These are phyloP conservation scores for Chelonoidis abingdonii DNA, from an alignment of 2,113 vertebrate species.

Conservation along the genomic window DNA sequence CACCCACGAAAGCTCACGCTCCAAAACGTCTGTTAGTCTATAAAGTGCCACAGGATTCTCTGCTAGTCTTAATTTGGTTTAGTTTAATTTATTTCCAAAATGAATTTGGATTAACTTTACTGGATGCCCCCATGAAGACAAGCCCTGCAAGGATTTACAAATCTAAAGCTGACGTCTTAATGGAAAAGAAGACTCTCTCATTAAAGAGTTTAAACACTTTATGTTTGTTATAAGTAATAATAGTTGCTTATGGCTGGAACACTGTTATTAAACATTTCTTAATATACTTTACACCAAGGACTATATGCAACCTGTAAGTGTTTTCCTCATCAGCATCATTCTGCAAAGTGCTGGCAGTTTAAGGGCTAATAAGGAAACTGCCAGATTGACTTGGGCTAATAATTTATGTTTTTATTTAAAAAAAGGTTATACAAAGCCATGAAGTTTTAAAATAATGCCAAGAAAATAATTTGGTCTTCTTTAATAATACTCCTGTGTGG, in stretches of 20 bases:
- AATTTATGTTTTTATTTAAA: slow-evolving; percentile 9
- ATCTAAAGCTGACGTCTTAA: slow-evolving; percentile 6
- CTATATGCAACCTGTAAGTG: background rate
- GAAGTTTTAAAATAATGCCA: background rate
- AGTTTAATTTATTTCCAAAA: background rate
- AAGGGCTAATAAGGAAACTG: slow-evolving; percentile 56
- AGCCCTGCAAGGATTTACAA: background rate
- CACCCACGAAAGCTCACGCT: no score
- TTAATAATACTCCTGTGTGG: background rate
- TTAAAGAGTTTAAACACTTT: slow-evolving; percentile 22
- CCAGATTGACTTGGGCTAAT: slow-evolving; percentile 31
- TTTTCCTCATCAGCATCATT: slow-evolving; percentile 22
- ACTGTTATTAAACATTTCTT: background rate
- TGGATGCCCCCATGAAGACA: background rate
- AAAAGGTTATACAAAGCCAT: slow-evolving; percentile 4
- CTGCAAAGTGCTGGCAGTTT: background rate
- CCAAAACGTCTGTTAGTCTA: no score
- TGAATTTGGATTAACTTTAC: background rate
- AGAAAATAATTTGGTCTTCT: background rate
- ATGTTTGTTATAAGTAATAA: slow-evolving; percentile 10
- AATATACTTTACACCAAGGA: background rate
- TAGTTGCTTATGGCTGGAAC: background rate
- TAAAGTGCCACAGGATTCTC: no score
- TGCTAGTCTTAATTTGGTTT: background rate
- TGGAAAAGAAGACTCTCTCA: background rate